These are phyloP conservation scores for Fregetta grallaria DNA, from an alignment of 2,113 vertebrate genomes.

Conservation along the genomic window DNA sequence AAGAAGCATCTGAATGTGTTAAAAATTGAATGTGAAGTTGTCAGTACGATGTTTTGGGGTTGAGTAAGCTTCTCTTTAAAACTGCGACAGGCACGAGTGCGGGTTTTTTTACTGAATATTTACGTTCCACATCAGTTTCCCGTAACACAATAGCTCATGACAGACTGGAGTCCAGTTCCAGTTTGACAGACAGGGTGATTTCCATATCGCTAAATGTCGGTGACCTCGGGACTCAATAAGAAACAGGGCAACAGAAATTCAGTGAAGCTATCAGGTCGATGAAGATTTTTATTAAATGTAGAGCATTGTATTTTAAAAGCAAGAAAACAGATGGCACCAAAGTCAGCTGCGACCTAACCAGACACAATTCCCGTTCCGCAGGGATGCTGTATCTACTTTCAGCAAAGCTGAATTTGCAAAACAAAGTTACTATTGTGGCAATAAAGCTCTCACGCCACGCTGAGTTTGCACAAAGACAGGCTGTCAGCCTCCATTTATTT, in stretches of 20 bases:
- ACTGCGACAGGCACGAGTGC: not conserved
- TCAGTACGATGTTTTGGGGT: not conserved
- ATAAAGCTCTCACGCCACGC: not conserved
- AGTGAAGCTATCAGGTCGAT: not conserved
- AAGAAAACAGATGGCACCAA: not conserved
- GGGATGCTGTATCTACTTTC: not conserved
- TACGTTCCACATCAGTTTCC: not conserved
- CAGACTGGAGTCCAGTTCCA: not conserved
- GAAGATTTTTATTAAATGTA: not conserved
- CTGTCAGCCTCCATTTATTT: not conserved
- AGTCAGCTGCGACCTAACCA: not conserved
- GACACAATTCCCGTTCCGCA: not conserved
- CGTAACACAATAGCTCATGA: not conserved
- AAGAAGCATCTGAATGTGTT: not conserved
- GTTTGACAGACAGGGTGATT: not conserved
- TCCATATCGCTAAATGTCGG: not conserved
- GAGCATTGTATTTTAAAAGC: not conserved
- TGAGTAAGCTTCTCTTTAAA: not conserved
- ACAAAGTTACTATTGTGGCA: conserved; percentile 18
- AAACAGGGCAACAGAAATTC: not conserved
- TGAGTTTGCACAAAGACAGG: not conserved
- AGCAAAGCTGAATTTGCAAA: conserved; percentile 15
- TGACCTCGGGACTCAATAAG: not conserved
- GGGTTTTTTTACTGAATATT: not conserved
- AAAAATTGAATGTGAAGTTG: not conserved